These are phyloP conservation scores for Caretta caretta DNA, from an alignment of 2,113 vertebrate species.

Conservation along the genomic window DNA sequence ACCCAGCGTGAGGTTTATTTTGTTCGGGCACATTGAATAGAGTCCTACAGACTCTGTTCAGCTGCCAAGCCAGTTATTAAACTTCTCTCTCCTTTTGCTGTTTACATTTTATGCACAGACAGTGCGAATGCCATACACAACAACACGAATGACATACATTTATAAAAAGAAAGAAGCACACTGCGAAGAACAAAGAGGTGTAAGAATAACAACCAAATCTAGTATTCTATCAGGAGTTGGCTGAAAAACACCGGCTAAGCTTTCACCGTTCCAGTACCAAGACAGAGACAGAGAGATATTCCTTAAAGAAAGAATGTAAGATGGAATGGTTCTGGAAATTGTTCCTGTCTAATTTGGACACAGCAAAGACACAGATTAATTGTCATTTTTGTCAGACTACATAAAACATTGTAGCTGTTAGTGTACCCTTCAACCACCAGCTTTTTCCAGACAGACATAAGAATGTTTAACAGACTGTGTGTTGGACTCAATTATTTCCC, in stretches of 20 bases:
- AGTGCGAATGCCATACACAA: neutral
- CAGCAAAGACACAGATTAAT: neutral
- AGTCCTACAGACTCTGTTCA: constrained; percentile 28
- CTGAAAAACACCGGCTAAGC: constrained; percentile 3
- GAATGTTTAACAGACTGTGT: neutral
- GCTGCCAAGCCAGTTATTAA: constrained; percentile 50
- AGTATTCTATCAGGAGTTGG: neutral
- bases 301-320: neutral
- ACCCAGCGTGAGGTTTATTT: constrained; percentile 19
- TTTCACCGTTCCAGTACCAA: neutral
- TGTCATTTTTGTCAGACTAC: neutral
- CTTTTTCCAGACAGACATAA: neutral
- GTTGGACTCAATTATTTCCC: neutral
- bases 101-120: constrained; percentile 20
- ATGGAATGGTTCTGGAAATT: neutral
- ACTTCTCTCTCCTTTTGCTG: neutral
- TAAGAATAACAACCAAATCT: constrained; percentile 39
- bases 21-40: constrained; percentile 7
- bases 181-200: neutral
- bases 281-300: neutral
- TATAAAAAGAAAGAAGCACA: constrained; percentile 21
- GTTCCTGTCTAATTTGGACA: neutral
- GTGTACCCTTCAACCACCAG: neutral
- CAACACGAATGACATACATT: neutral
- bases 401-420: neutral